Percentiles rank a stretch among this genome's conserved stretches.
Evolutionary conservation across 1,140 invertebrate genomes (phyloP).

Genomic region (Eciton burchellii): DNA sequence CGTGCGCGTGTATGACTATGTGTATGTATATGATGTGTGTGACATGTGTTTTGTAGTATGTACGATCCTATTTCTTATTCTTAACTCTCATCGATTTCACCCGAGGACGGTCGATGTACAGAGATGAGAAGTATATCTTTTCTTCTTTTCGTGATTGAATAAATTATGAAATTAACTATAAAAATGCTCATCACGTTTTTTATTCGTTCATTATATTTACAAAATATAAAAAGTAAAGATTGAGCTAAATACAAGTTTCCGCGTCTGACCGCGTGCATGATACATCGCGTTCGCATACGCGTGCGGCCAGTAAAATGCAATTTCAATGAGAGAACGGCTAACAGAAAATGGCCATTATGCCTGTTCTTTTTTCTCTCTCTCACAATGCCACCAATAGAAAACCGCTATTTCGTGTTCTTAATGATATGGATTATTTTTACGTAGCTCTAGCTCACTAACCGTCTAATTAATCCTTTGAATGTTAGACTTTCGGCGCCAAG

Average conservation of each 20-base stretch:
- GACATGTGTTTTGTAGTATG: slow-evolving; percentile 40
- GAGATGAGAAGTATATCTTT: slow-evolving; percentile 62
- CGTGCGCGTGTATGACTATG: slow-evolving; percentile 67
- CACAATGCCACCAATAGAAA: slow-evolving; percentile 42
- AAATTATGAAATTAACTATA: slow-evolving; percentile 82
- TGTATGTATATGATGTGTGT: slow-evolving; percentile 62
- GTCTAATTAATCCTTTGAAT: slow-evolving; percentile 34
- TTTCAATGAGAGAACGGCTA: slow-evolving; percentile 29
- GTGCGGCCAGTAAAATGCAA: slow-evolving; percentile 29
- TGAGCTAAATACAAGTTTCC: slow-evolving; percentile 67
- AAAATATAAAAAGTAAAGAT: slow-evolving; percentile 74
- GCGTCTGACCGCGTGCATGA: background rate
- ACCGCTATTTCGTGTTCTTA: slow-evolving; percentile 62
- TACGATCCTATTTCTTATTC: slow-evolving; percentile 54
- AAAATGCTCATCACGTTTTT: slow-evolving; percentile 77
- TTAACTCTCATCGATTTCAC: slow-evolving; percentile 28
- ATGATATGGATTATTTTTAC: slow-evolving; percentile 79
- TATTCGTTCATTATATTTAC: slow-evolving; percentile 80
- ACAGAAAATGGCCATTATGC: background rate
- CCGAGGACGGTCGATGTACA: slow-evolving; percentile 52
- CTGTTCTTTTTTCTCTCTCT: slow-evolving; percentile 21
- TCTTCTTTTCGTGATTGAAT: slow-evolving; percentile 80
- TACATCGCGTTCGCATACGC: background rate
- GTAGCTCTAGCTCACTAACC: slow-evolving; percentile 65
- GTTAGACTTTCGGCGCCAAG: background rate